A percentile compares a stretch with the other conserved stretches of the same genome.
phyloP scores from a whole-genome alignment of 2,113 vertebrate genomes.

The Pimephales promelas region DNA sequence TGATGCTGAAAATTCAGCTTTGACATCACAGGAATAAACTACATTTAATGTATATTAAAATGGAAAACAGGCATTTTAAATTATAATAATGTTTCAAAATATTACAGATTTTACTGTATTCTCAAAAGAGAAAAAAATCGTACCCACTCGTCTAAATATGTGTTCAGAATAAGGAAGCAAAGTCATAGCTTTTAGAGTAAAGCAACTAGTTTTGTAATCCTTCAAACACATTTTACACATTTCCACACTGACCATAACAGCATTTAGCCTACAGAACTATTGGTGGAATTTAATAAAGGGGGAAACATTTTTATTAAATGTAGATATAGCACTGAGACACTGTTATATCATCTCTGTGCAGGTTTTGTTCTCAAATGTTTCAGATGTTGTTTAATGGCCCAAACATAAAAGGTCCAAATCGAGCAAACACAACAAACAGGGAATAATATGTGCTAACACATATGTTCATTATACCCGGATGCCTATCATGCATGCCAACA shows the following conservation, averaged over 20 bases:
- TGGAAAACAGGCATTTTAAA: no score
- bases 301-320: background rate
- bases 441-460: background rate
- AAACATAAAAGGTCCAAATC: background rate
- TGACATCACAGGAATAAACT: no score
- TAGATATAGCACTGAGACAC: background rate
- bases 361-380: background rate
- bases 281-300: background rate
- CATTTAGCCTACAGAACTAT: background rate
- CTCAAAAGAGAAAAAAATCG: no score
- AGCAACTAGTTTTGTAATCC: background rate
- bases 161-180: no score
- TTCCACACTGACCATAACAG: background rate
- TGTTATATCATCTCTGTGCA: background rate
- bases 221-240: background rate
- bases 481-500: background rate
- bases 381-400: background rate
- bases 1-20: no score
- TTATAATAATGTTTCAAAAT: no score
- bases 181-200: no score
- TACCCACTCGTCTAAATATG: no score
- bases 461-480: background rate
- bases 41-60: no score
- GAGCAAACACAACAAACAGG: background rate
- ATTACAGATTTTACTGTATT: no score